Percentiles rank a stretch among this genome's conserved stretches.
Evolutionary conservation across 2,113 vertebrate genomes (phyloP).

Genomic region (Parotia lawesii): DNA sequence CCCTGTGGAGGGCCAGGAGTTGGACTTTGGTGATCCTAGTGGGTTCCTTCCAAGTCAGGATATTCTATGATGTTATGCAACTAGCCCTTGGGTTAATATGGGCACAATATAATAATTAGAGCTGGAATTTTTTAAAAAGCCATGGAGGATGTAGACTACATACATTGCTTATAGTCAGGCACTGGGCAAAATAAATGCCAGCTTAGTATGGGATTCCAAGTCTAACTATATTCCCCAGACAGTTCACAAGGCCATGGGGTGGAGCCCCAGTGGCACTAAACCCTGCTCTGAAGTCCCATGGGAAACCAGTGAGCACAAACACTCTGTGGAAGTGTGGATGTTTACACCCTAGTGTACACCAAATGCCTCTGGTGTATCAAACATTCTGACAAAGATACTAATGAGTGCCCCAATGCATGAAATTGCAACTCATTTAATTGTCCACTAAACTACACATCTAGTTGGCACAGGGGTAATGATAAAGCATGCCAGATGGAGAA

Average conservation of each 20-base stretch:
- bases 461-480: neutral
- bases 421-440: neutral
- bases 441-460: too few relatives aligned
- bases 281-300: too few relatives aligned
- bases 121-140: neutral
- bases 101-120: neutral
- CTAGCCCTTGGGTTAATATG: neutral
- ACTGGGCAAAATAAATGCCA: neutral
- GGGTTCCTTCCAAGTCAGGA: neutral
- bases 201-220: neutral
- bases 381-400: neutral
- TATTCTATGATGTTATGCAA: neutral
- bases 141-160: neutral
- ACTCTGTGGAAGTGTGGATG: neutral
- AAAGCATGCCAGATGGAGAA: fast-evolving
- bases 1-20: neutral
- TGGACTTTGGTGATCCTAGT: neutral
- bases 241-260: neutral
- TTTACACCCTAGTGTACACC: neutral
- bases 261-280: neutral
- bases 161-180: neutral
- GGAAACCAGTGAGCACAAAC: neutral
- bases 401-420: neutral
- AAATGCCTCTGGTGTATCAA: neutral
- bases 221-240: neutral